Conservation (phyloP, 2,113 vertebrate species). For the Cyprinodon variegatus region DNA sequence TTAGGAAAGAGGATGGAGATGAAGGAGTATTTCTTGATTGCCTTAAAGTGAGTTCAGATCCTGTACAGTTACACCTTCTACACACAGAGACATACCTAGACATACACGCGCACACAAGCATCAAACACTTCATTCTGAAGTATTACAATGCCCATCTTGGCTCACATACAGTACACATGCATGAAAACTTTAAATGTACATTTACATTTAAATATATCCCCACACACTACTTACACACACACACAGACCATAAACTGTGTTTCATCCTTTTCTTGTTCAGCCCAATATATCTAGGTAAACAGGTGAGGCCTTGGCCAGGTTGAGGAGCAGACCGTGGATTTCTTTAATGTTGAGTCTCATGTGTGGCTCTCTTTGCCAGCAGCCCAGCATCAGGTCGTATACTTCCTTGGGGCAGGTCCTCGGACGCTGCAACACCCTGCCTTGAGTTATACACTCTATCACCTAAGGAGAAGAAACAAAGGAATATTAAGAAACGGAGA, state of each 20-base stretch:
- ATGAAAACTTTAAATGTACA: constrained; percentile 6
- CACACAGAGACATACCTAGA: constrained; percentile 23
- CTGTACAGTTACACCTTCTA: constrained; percentile 45
- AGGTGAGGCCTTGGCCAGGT: constrained; percentile 96
- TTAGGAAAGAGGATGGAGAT: constrained; percentile 59
- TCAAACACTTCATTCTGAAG: constrained; percentile 1
- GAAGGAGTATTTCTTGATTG: constrained; percentile 67
- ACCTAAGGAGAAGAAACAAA: constrained; percentile 78
- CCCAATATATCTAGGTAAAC: constrained; percentile 99
- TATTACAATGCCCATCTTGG: not conserved
- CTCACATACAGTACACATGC: constrained; percentile 12
- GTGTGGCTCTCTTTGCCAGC: constrained; percentile 97
- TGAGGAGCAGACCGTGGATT: constrained; percentile 95
- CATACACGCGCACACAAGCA: constrained; percentile 8
- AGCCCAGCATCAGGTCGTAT: constrained; percentile 99
- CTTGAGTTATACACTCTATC: constrained; percentile 99
- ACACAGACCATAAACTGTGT: constrained; percentile 23
- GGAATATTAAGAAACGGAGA: not conserved
- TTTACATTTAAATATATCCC: constrained; percentile 14
- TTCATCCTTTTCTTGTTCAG: constrained; percentile 70
- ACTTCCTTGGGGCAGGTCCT: constrained; percentile 96
- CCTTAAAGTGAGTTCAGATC: constrained; percentile 71
- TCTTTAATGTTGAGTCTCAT: constrained; percentile 98
- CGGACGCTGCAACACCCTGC: constrained; percentile 95
- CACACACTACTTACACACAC: constrained; percentile 10